Evolutionary conservation across 2,113 vertebrate genomes (phyloP), one percentile per base, ranked within the genome.

Genomic region (Nerophis lumbriciformis): DNA sequence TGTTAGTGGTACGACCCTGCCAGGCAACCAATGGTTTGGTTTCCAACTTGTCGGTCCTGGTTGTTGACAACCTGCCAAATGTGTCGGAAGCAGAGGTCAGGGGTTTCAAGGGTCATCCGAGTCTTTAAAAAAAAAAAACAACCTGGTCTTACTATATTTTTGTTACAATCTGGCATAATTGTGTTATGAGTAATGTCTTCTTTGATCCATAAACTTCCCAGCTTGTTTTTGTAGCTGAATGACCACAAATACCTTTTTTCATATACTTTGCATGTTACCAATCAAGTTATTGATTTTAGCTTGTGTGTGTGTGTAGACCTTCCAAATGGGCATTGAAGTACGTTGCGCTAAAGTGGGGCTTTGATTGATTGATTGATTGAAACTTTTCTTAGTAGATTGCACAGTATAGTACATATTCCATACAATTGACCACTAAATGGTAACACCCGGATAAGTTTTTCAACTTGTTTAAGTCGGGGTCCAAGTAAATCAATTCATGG

Each of bases 1-100:
- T 10, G 28, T 28, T 28, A 28, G 4, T 3, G 28, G 28, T 28
- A 28, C 28, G 28, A 47, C 53, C 52, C 19, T 50, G 49, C 16
- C 49, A 42, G 58, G 44, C 61, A 65, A 69, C 50, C 56, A 66
- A 72, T 44, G 9, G 53, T 66, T 65, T 47, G 54, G 74, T 80
- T 66, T 75, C 35, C 68, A 73, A 55, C 71, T 76, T 53, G 57
- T 65, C 48, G 14, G 48, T 75, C 61, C 53, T 56, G 74, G 76
- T 82, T 85, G 78, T 85, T 87, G 84, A 81, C 80, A 74, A 76
- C 71, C 80, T 71, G 48, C 73, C 50, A 78, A 65, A 69, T 65
- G 28, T 73, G 53, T 60, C 63, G 61, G 65, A 68, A 66, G 71
- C 75, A 80, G 82, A 85, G 82, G 83, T 87, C 75, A 80, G 82